Evolutionary conservation across 1,140 invertebrate genomes (phyloP), one percentile per base, ranked within the genome.

Genomic region (Drosophila nasuta): DNA sequence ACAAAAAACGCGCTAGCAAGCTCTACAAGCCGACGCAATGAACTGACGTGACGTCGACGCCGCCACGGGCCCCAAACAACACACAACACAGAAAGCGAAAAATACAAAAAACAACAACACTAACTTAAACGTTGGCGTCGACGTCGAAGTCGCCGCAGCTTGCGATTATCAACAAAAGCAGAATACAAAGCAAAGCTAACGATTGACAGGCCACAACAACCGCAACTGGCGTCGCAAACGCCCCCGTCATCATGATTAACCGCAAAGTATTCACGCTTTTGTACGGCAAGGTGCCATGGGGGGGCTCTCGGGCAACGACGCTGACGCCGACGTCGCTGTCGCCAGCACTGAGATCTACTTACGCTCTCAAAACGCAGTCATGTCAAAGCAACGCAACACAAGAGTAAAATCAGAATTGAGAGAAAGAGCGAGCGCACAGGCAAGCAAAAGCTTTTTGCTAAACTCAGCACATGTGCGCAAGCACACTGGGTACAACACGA

Each of bases 11-110:
- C 76, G 67, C 81, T 83, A 48, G 80, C 69, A 76, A 87, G 83
- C 83, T 88, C 67, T 71, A 72, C 85, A 88, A 79, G 70, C 67
- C 79, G 76, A 87, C 82, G 76, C 79, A 79, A 77, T 75, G 72
- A 82, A 86, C 75, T 86, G 76, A 86, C 62, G 75, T 70, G 79
- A 71, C 79, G 82, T 68, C 75, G 79, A 66, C 75, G 71, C 54
- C 52, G 41, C 33, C 17, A 45, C 51, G 71, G 65, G 58, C 63
- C 52, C 58, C 63, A 70, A 63, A 75, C 49, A 38, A 33, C 30
- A 33, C 30, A 33, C 30, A 38, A 38, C 20, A 25, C 20, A 38
- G 10, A 38, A 38, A 11, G 7, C 35, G 35, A 33, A 33, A 25
- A 25, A 25, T 3, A 25, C 4, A 25, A 25, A 25, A 25, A 25